phyloP scores from a whole-genome alignment of 2,113 vertebrate species.

The Pangasianodon gigas region DNA sequence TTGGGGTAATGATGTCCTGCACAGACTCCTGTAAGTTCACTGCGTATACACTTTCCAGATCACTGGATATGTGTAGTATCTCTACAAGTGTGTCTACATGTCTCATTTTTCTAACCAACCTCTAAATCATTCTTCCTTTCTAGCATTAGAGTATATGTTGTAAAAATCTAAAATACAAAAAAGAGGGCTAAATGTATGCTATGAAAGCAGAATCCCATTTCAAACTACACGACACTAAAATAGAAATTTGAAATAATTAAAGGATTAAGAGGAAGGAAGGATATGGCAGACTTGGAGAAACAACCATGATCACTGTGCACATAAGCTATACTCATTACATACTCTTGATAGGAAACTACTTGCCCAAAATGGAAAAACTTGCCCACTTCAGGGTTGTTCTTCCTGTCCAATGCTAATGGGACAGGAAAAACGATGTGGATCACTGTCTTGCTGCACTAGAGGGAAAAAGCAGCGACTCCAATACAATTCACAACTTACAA shows the following conservation, averaged over 20 bases:
- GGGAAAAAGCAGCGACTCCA: background rate
- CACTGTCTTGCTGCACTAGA: background rate
- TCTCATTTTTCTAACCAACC: background rate
- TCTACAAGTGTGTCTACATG: background rate
- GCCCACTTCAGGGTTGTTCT: background rate
- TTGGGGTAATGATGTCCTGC: background rate
- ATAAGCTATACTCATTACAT: background rate
- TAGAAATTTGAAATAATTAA: slow-evolving; percentile 1
- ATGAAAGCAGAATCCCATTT: background rate
- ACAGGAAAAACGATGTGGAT: background rate
- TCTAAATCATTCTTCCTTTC: background rate
- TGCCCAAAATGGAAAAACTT: background rate
- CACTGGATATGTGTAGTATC: background rate
- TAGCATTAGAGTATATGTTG: background rate
- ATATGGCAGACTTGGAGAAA: slow-evolving; percentile 6
- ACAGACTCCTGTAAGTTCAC: background rate
- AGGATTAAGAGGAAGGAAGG: slow-evolving; percentile 15
- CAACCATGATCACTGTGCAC: background rate
- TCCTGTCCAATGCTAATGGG: background rate
- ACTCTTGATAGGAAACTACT: background rate
- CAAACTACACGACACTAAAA: background rate
- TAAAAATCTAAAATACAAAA: background rate
- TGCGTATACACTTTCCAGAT: background rate
- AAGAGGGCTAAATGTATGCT: background rate
- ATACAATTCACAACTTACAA: background rate